These are phyloP conservation scores for Pogonus chalceus DNA, from an alignment of 1,140 invertebrate genomes.

Conservation along the genomic window DNA sequence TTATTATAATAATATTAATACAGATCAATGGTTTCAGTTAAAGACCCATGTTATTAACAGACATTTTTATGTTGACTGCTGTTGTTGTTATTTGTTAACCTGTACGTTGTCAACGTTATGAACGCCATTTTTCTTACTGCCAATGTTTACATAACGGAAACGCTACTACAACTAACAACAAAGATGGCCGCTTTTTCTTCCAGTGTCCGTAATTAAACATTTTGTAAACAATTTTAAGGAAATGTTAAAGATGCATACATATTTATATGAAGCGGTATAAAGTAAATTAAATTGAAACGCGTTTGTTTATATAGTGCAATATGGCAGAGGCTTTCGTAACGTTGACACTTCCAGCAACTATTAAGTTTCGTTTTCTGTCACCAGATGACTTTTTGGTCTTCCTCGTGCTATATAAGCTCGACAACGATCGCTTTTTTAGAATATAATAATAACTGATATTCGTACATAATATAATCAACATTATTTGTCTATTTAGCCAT, in stretches of 20 bases:
- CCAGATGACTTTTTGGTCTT: conserved; percentile 33
- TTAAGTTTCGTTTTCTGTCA: conserved; percentile 31
- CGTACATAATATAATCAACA: conserved; percentile 11
- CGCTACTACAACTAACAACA: background rate
- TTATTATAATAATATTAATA: conserved; percentile 18
- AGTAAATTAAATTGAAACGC: no score
- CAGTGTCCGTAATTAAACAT: conserved; percentile 6
- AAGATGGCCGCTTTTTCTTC: background rate
- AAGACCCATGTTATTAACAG: conserved; percentile 31
- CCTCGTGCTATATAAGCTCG: conserved; percentile 24
- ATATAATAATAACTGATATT: no score
- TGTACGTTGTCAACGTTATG: background rate
- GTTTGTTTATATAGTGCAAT: no score
- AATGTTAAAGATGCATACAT: no score
- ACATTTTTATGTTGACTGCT: conserved; percentile 34
- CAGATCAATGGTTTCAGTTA: conserved; percentile 34
- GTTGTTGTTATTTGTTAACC: conserved; percentile 34
- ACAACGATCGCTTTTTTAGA: conserved; percentile 23
- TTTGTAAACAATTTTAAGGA: no score
- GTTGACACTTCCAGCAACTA: conserved; percentile 11
- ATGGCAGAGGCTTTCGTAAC: background rate
- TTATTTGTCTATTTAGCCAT: conserved; percentile 6
- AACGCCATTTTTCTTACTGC: background rate
- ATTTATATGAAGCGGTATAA: no score
- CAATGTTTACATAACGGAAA: background rate